These are phyloP conservation scores for Drosophila quadrilineata DNA, from an alignment of 1,140 invertebrate genomes.

Conservation along the genomic window DNA sequence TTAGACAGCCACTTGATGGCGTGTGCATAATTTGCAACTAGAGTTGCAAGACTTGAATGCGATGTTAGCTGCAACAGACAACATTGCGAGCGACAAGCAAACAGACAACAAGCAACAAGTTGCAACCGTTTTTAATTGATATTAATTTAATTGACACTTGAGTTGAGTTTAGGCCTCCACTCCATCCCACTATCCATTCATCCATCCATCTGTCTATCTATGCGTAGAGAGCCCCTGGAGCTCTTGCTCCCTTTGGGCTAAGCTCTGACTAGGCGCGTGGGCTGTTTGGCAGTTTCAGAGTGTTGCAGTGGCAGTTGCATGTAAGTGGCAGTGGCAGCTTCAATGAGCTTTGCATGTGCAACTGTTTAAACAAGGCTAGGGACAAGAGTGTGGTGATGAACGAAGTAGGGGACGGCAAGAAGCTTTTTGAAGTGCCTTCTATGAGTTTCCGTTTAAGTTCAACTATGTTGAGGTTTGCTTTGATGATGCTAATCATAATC, in stretches of 20 bases:
- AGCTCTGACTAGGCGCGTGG: slow-evolving; percentile 68
- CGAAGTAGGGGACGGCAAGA: not conserved
- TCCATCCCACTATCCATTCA: slow-evolving; percentile 8
- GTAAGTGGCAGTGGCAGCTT: slow-evolving; percentile 44
- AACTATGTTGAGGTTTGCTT: slow-evolving; percentile 58
- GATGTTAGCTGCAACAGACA: slow-evolving; percentile 4
- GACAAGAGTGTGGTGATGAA: not conserved
- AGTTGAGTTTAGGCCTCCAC: slow-evolving; percentile 57
- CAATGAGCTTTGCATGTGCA: slow-evolving; percentile 60
- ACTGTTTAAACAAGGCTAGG: slow-evolving; percentile 22
- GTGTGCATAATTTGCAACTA: slow-evolving; percentile 70
- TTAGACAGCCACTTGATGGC: slow-evolving; percentile 57
- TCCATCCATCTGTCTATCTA: not conserved
- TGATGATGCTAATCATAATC: too few species aligned
- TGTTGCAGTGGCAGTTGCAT: not conserved
- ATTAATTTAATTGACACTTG: slow-evolving; percentile 78
- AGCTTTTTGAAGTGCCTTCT: slow-evolving; percentile 47
- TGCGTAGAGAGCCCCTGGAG: too few species aligned
- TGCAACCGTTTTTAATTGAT: slow-evolving; percentile 73
- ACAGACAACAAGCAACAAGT: slow-evolving; percentile 58
- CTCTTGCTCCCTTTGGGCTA: not conserved
- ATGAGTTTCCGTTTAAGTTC: slow-evolving; percentile 73
- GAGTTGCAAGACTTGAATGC: slow-evolving; percentile 28
- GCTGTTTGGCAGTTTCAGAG: slow-evolving; percentile 53
- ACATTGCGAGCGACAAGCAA: slow-evolving; percentile 49